A percentile compares a stretch with the other conserved stretches of the same genome.
Evolutionary conservation across 2,797 vertebrate species (phyloP).

Genomic region (Ciconia nigra): DNA sequence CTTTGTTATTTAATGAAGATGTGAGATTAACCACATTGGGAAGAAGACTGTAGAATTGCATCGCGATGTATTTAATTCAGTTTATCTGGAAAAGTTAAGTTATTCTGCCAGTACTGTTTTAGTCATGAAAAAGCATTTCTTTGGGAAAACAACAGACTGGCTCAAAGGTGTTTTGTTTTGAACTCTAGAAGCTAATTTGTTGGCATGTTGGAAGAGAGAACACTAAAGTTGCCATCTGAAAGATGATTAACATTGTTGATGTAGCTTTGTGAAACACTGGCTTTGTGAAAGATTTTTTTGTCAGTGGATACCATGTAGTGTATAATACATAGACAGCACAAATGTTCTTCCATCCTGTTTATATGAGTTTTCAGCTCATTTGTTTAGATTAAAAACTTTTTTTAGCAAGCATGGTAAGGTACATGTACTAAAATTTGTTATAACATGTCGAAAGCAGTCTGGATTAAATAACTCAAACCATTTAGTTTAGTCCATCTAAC

Average conservation of each 20-base stretch:
- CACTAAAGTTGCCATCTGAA: background rate
- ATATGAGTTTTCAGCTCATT: background rate
- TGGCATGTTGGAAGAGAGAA: background rate
- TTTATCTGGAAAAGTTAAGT: background rate
- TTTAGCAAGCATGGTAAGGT: background rate
- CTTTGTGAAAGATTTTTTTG: background rate
- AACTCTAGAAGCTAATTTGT: background rate
- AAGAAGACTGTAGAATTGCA: background rate
- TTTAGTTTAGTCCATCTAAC: background rate
- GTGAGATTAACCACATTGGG: background rate
- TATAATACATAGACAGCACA: background rate
- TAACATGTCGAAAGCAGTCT: background rate
- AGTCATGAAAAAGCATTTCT: background rate
- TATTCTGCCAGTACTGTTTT: background rate
- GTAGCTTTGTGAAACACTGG: background rate
- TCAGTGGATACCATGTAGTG: background rate
- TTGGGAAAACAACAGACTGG: background rate
- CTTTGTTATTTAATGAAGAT: background rate
- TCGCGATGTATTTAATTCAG: background rate
- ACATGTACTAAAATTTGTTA: background rate
- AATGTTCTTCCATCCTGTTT: background rate
- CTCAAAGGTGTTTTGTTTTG: background rate
- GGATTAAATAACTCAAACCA: background rate
- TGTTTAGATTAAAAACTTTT: background rate
- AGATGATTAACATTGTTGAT: background rate